phyloP scores from a whole-genome alignment of 2,113 vertebrate species.

The Forbesichthys agassizii region DNA sequence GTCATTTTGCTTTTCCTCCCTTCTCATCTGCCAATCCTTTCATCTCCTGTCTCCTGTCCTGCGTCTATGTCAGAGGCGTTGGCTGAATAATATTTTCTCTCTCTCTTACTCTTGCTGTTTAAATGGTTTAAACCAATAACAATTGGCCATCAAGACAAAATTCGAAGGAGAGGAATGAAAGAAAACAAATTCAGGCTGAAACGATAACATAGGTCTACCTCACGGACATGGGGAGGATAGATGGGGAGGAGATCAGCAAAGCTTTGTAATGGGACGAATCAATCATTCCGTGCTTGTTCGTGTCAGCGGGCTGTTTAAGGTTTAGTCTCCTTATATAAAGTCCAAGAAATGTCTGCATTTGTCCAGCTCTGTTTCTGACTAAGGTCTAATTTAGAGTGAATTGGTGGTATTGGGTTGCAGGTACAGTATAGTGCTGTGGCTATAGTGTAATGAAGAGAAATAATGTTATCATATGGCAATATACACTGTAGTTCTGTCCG shows the following conservation, averaged over 20 bases:
- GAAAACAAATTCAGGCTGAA: slow-evolving; percentile 70
- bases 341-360: slow-evolving; percentile 41
- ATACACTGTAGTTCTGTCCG: slow-evolving; percentile 40
- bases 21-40: not conserved
- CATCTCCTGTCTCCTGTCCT: not conserved
- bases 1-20: not conserved
- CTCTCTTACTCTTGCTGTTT: slow-evolving; percentile 12
- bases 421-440: slow-evolving; percentile 20
- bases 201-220: slow-evolving; percentile 73
- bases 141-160: slow-evolving; percentile 69
- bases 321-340: slow-evolving; percentile 54
- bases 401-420: slow-evolving; percentile 58
- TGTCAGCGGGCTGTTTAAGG: slow-evolving; percentile 70
- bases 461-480: slow-evolving; percentile 53
- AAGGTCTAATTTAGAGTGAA: slow-evolving; percentile 48
- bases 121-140: slow-evolving; percentile 69
- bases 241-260: slow-evolving; percentile 62
- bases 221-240: slow-evolving; percentile 43
- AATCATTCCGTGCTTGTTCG: slow-evolving; percentile 66
- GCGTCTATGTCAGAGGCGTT: not conserved
- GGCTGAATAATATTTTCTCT: slow-evolving; percentile 47
- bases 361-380: slow-evolving; percentile 35
- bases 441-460: slow-evolving; percentile 54
- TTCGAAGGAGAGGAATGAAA: slow-evolving; percentile 47
- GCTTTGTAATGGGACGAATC: slow-evolving; percentile 79